These are phyloP conservation scores for Chiridota heheva DNA, from an alignment of 35 echinoderm and acorn worm species.

Conservation along the genomic window DNA sequence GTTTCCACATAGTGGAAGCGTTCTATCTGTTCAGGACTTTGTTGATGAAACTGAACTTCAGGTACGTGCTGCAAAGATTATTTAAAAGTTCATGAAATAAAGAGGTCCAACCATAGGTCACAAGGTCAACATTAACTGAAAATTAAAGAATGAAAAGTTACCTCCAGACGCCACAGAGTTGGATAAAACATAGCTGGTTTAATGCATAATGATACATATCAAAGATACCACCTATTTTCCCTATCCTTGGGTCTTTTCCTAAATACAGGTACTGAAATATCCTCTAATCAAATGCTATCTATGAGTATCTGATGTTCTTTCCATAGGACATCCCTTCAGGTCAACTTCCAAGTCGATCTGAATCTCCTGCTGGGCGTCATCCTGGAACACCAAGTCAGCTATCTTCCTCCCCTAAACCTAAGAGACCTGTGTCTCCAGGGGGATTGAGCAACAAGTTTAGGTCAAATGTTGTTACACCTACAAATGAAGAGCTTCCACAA, in stretches of 20 bases:
- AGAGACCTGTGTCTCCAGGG: conserved; percentile 26
- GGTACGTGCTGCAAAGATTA: neutral
- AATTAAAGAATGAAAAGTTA: neutral
- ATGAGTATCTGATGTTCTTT: neutral
- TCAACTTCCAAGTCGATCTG: neutral
- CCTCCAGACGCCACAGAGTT: neutral
- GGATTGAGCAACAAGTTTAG: conserved; percentile 36
- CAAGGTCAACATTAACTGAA: neutral
- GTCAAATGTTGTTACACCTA: conserved; percentile 40
- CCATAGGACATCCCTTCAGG: neutral
- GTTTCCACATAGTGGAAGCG: conserved; percentile 48
- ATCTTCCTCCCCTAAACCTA: conserved; percentile 43
- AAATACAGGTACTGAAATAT: neutral
- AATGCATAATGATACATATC: neutral
- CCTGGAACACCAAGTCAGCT: neutral
- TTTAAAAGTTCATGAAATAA: neutral
- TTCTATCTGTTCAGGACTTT: conserved; percentile 68
- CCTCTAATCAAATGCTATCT: neutral
- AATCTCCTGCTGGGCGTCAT: neutral
- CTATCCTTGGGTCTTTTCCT: neutral
- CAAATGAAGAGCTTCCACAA: conserved; percentile 48
- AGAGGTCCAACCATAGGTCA: neutral
- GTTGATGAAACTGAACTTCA: conserved; percentile 31
- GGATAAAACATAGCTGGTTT: neutral
- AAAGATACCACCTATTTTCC: neutral